phyloP scores from a whole-genome alignment of 2,888 invertebrate genomes.

The Melanostoma mellinum region DNA sequence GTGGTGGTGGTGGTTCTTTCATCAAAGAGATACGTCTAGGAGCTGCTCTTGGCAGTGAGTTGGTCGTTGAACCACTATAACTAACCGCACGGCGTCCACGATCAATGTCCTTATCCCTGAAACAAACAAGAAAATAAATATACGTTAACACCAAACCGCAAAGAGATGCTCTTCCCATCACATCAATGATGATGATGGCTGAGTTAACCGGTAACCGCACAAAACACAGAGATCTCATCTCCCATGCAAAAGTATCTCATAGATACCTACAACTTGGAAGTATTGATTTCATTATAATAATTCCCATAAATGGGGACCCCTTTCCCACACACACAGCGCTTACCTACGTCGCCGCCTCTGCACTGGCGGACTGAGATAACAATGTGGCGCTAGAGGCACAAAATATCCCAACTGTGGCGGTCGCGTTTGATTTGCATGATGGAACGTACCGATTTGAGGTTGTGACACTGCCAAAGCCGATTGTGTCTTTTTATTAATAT shows the following conservation, averaged over 20 bases:
- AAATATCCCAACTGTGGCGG: conserved; percentile 85
- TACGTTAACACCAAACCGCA: conserved; percentile 40
- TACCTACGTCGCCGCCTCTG: conserved; percentile 79
- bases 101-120: conserved; percentile 81
- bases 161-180: conserved; percentile 45
- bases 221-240: background rate
- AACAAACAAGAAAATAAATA: conserved; percentile 72
- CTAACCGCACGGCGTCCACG: conserved; percentile 81
- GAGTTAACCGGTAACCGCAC: conserved; percentile 43
- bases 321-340: conserved; percentile 36
- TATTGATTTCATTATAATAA: conserved; percentile 51
- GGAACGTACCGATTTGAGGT: conserved; percentile 77
- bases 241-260: background rate
- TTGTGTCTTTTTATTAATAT: conserved; percentile 74
- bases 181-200: conserved; percentile 42
- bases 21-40: conserved; percentile 80
- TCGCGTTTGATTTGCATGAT: conserved; percentile 74
- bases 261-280: background rate
- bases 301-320: conserved; percentile 13
- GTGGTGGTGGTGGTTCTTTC: conserved; percentile 81
- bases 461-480: conserved; percentile 74
- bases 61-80: conserved; percentile 79
- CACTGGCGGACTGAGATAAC: conserved; percentile 81
- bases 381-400: conserved; percentile 83
- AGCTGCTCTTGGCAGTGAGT: conserved; percentile 79